phyloP scores from a whole-genome alignment of 2,797 vertebrate species.

The Rallus crepitans region DNA sequence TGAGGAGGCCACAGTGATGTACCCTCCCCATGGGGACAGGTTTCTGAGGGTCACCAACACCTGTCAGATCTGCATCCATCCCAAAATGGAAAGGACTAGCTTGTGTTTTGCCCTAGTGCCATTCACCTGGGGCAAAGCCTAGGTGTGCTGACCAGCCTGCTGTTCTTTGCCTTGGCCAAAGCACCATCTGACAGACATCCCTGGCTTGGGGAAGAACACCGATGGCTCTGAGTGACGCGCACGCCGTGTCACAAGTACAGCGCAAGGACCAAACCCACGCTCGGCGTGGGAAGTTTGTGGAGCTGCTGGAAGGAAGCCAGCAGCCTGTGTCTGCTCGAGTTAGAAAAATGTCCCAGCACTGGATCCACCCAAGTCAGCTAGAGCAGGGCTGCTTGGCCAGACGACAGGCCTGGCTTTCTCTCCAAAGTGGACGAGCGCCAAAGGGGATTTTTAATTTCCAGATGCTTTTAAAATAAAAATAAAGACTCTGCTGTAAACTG shows the following conservation, averaged over 20 bases:
- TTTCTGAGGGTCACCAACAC: not conserved
- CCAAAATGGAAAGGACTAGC: not conserved
- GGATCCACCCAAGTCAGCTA: conserved; percentile 24
- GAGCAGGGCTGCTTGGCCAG: conserved; percentile 59
- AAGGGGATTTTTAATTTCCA: conserved; percentile 79
- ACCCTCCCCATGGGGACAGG: not conserved
- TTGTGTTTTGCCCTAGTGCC: not conserved
- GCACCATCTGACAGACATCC: fast-evolving
- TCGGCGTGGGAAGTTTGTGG: not conserved
- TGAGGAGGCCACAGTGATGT: not conserved
- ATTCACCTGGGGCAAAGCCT: not conserved
- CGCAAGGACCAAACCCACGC: not conserved
- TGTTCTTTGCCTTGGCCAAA: not conserved
- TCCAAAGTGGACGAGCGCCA: conserved; percentile 60
- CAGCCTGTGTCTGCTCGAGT: not conserved
- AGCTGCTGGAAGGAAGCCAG: not conserved
- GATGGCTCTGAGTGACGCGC: not conserved
- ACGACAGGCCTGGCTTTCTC: conserved; percentile 69
- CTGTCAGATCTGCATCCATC: not conserved
- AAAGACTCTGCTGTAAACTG: conserved; percentile 75
- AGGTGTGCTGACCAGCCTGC: fast-evolving
- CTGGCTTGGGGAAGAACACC: fast-evolving
- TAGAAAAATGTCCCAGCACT: conserved; percentile 22
- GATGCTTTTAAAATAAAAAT: conserved; percentile 80
- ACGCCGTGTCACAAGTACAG: fast-evolving